Conservation (phyloP, 2,888 invertebrate genomes). For the Pachliopta kotzebuea region DNA sequence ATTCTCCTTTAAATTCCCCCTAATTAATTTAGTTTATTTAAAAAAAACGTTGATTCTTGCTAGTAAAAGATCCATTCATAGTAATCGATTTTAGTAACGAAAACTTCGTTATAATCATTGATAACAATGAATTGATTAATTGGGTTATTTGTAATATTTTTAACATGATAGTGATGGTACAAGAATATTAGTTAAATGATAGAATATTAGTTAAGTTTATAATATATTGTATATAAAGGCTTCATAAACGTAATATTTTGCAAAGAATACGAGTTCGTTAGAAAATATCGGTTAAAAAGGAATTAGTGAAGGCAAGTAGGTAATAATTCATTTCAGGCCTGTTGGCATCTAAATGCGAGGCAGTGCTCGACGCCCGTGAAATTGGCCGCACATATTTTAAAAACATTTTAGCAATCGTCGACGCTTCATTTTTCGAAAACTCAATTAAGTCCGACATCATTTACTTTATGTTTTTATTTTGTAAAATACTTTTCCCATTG, state of each 20-base stretch:
- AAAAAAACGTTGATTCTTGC: no score
- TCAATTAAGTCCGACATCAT: constrained; percentile 43
- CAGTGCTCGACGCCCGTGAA: constrained; percentile 61
- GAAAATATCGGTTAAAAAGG: constrained; percentile 25
- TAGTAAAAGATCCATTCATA: no score
- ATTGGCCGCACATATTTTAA: constrained; percentile 69
- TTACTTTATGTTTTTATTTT: constrained; percentile 32
- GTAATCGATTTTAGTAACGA: no score
- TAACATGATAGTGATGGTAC: no score
- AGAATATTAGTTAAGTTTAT: no score
- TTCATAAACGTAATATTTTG: constrained; percentile 2
- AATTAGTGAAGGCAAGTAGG: constrained; percentile 46
- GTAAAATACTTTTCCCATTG: constrained; percentile 22
- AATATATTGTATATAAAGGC: no score
- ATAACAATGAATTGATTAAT: no score
- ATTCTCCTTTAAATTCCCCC: no score
- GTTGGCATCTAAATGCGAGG: constrained; percentile 51
- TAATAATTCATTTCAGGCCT: constrained; percentile 63
- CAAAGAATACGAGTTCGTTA: constrained; percentile 9
- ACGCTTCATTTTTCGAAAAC: constrained; percentile 47
- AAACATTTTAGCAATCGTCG: constrained; percentile 51
- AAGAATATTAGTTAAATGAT: no score
- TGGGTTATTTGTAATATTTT: no score
- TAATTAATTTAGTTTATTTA: no score
- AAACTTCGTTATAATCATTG: no score